Evolutionary conservation across 2,113 vertebrate genomes (phyloP), one percentile per base, ranked within the genome.

Genomic region (Megaceryle maxima): DNA sequence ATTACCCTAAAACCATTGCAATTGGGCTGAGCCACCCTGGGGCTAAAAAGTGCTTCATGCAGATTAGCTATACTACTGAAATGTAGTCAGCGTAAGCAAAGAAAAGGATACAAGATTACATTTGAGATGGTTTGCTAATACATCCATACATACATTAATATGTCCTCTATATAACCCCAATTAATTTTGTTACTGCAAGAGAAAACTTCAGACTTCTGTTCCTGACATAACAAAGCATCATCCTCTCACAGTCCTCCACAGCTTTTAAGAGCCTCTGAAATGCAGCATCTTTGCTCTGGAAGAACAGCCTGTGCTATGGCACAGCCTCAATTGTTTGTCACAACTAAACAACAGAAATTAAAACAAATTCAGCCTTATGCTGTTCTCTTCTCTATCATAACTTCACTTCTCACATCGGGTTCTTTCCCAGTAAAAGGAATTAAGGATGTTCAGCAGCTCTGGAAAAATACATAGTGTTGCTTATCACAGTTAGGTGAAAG

Each of bases 91-190:
- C 29, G 57, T 85, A 84, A 88, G 88, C 83, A 87, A 59, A 73
- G 83, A 60, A 84, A 87, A 75, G 66, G 77, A 89, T 82, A 63
- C 55, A 81, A 96, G 91, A 93, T 91, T 83, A 91, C 73, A 84
- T 92, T 93, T 92, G 89, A 83, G 91, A 79, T 79, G 84, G 37
- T 50, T 89, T 79, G 81, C 39, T 95, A 93, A 91, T 87, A 94
- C 75, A 69, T 33, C 87, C 24, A 51, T 70, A 92, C 86, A 89
- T 95, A 92, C n/a, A 87, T 94, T 84, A 96, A 41, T 75, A 83
- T 66, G 92, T 92, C 95, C 86, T 94, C 83, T 81, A 26, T 44
- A 64, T 92, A 92, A 96, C 96, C 94, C 90, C 87, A 96, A 96
- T 96, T 96, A 96, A 90, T 93, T 90, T 48, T 75, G 39, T 21